A percentile compares a stretch with the other conserved stretches of the same genome.
Evolutionary conservation across 2,113 vertebrate species (phyloP).

Genomic region (Fregata magnificens): DNA sequence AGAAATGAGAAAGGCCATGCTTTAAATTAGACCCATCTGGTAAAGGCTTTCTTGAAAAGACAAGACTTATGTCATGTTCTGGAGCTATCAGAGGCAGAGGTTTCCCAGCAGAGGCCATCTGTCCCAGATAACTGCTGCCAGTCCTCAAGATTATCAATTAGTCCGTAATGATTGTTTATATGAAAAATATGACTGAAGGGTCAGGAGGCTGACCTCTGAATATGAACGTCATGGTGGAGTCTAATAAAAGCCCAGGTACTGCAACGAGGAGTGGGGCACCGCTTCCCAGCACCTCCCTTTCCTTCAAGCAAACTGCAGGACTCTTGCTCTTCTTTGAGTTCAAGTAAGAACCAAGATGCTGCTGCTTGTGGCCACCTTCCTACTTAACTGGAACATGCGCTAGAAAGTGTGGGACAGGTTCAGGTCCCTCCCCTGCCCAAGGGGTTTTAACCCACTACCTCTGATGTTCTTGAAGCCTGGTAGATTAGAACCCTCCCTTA

Average conservation of each 20-base stretch:
- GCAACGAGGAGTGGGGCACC: rapidly evolving
- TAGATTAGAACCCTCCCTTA: not conserved
- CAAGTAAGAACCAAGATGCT: not conserved
- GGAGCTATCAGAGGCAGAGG: not conserved
- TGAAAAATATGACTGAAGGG: not conserved
- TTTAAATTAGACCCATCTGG: not conserved
- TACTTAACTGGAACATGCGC: rapidly evolving
- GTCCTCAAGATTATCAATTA: not conserved
- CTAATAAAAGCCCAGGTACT: not conserved
- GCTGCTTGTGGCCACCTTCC: not conserved
- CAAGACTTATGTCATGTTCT: not conserved
- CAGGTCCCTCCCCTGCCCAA: not conserved
- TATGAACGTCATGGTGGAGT: not conserved
- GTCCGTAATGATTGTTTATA: not conserved
- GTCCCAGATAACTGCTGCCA: not conserved
- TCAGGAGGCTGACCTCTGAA: not conserved
- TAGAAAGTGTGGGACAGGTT: not conserved
- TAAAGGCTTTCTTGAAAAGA: not conserved
- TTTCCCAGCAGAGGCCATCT: not conserved
- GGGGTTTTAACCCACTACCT: not conserved
- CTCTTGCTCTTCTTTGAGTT: not conserved
- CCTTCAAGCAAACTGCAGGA: rapidly evolving
- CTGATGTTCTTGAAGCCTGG: rapidly evolving
- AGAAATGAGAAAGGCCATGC: not conserved
- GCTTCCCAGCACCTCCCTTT: not conserved